Conservation (phyloP, 2,797 vertebrate species). For the Protonibea diacanthus region DNA sequence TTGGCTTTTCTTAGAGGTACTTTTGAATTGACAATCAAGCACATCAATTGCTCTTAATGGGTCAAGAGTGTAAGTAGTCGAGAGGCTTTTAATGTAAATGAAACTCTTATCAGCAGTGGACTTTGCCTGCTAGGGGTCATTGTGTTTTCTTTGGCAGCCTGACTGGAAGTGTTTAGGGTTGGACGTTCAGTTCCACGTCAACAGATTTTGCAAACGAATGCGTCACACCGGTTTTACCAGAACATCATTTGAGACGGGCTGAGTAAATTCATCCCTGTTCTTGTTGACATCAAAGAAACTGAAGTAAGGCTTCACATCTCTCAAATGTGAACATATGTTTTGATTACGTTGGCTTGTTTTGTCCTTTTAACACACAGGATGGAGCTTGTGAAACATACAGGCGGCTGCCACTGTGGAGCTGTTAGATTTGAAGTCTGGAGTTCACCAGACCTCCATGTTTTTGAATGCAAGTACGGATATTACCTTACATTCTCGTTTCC, state of each 20-base stretch:
- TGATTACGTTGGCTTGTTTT: background rate
- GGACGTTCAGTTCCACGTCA: constrained; percentile 46
- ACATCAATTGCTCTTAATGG: constrained; percentile 4
- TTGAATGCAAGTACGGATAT: constrained; percentile 93
- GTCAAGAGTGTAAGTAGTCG: background rate
- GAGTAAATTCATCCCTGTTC: background rate
- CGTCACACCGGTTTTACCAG: constrained; percentile 45
- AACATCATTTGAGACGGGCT: background rate
- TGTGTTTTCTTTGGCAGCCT: constrained; percentile 15
- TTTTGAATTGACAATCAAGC: background rate
- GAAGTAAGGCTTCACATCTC: background rate
- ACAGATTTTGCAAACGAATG: constrained; percentile 60
- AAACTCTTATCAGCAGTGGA: constrained; percentile 34
- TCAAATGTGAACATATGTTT: background rate
- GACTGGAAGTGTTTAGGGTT: constrained; percentile 24
- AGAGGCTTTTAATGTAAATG: constrained; percentile 38
- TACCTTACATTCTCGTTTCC: background rate
- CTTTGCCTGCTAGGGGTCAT: constrained; percentile 31
- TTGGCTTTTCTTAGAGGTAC: background rate
- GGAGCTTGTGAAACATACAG: constrained; percentile 91
- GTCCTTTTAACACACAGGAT: constrained; percentile 78
- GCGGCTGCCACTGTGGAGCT: constrained; percentile 95
- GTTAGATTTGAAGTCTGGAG: constrained; percentile 93
- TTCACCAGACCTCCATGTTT: constrained; percentile 90
- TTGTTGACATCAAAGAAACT: background rate